phyloP scores from a whole-genome alignment of 2,797 vertebrate genomes.

The Syngnathus rostellatus region DNA sequence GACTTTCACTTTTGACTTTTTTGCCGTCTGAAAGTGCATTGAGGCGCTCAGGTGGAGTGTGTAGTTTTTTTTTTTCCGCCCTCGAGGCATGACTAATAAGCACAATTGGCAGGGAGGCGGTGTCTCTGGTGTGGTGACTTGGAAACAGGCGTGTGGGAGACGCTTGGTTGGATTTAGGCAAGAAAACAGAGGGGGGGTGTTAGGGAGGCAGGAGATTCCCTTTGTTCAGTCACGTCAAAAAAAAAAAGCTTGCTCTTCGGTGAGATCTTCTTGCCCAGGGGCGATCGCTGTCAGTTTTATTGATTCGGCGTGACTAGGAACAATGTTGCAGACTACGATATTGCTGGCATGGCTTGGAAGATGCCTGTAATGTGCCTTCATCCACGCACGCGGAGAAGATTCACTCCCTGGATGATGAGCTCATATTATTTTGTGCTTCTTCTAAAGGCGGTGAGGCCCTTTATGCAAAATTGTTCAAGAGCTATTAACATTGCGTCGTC shows the following conservation, averaged over 20 bases:
- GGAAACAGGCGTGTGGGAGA: constrained; percentile 66
- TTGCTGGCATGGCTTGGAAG: background rate
- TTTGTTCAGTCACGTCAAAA: constrained; percentile 45
- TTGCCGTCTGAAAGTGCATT: constrained; percentile 3
- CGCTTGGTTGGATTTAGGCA: constrained; percentile 42
- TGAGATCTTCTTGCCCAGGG: constrained; percentile 36
- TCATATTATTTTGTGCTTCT: background rate
- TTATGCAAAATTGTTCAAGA: background rate
- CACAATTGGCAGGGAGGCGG: constrained; percentile 46
- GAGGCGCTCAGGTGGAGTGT: constrained; percentile 24
- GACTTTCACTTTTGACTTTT: background rate
- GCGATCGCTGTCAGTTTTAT: constrained; percentile 30
- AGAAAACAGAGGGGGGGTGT: constrained; percentile 18
- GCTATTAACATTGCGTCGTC: background rate
- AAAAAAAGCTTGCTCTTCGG: constrained; percentile 31
- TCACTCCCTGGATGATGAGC: background rate
- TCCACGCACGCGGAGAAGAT: background rate
- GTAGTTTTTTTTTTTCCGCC: constrained; percentile 8
- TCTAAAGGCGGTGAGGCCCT: no score
- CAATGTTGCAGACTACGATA: constrained; percentile 1
- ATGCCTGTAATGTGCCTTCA: background rate
- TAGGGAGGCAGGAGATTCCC: constrained; percentile 51
- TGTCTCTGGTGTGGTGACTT: constrained; percentile 66
- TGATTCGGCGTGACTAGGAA: constrained; percentile 25
- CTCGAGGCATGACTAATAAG: constrained; percentile 49